Base-by-base conservation (phyloP, 2,888 invertebrate genomes). In the Ochlodes sylvanus region DNA sequence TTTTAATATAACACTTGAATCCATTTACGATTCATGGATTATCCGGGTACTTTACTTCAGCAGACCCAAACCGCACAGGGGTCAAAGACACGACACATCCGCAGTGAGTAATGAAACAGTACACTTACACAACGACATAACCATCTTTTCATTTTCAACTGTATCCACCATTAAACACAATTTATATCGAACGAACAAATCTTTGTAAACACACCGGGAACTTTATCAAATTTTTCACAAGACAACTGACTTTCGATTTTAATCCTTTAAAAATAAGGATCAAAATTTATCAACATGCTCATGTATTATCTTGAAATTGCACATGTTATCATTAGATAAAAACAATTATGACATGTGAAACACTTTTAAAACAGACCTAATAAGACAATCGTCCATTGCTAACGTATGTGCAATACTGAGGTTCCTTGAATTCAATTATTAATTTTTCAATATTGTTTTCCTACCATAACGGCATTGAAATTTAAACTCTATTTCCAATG, bases 401-500 rank as follows among this genome's bases (percentile, higher is more conserved):
- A 34, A 38, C 17, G 62, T 19, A 12, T 34, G 44, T 44, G 12
- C 50, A 52, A 38, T 19, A 62, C 62, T 62, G 19, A 32, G 21
- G 32, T 32, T 34, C 34, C 19, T 52, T 14, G 32, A 19, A 41
- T 41, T 41, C 21, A 41, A 57, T 41, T 38, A 57, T 41, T 38
- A 17, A 38, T 34, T 62, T 52, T 62, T 50, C 62, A 62, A 19
- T 41, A 19, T n/a, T 12, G 21, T 62, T 62, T 62, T 52, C 62
- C 62, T 62, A 17, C 52, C 21, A 15, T 0, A 52, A 2, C 0
- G 0, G 19, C 19, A 41, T 7, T 4, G 7, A 14, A 62, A 52
- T 34, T 15, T 50, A 27, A 54, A 64, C 75, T 72, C 68, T 74
- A 71, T 68, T 1, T 7, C 7, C 55, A 62, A 4, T 1, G 9